A percentile compares a stretch with the other conserved stretches of the same genome.
These are phyloP conservation scores for Cyprinus carpio DNA, from an alignment of 2,113 vertebrate genomes.

Conservation along the genomic window DNA sequence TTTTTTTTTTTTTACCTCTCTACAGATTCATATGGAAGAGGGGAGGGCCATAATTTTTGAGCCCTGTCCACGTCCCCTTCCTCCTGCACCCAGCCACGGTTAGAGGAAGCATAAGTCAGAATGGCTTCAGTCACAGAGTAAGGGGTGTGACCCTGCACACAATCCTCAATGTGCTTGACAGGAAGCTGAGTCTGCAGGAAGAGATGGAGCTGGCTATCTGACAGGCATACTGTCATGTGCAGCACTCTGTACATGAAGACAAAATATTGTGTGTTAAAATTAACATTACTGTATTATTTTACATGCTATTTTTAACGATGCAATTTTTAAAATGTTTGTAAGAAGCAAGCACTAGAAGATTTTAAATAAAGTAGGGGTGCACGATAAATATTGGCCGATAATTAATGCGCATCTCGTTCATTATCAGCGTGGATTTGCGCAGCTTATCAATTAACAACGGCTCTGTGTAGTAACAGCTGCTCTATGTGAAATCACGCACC, in stretches of 20 bases:
- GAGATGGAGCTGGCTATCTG: slow-evolving; percentile 95
- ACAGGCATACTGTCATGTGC: slow-evolving; percentile 91
- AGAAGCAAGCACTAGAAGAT: not conserved
- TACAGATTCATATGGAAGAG: slow-evolving; percentile 75
- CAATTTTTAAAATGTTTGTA: not conserved
- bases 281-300: not conserved
- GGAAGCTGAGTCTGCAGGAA: slow-evolving; percentile 97
- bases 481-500: too few species aligned
- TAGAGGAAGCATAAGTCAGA: slow-evolving; percentile 87
- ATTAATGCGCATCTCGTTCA: too few species aligned
- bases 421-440: too few species aligned
- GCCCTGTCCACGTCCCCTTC: slow-evolving; percentile 64
- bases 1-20: slow-evolving; percentile 67
- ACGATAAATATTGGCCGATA: too few species aligned
- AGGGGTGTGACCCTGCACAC: slow-evolving; percentile 85
- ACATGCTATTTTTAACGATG: not conserved
- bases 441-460: too few species aligned
- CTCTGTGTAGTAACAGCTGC: too few species aligned
- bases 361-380: too few species aligned
- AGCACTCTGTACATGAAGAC: slow-evolving; percentile 77
- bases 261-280: not conserved
- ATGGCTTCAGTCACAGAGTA: slow-evolving; percentile 87
- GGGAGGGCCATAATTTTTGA: slow-evolving; percentile 62
- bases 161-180: slow-evolving; percentile 85
- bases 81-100: slow-evolving; percentile 84